A percentile compares a stretch with the other conserved stretches of the same genome.
phyloP scores from a whole-genome alignment of 1,140 invertebrate genomes.

The Mya arenaria region DNA sequence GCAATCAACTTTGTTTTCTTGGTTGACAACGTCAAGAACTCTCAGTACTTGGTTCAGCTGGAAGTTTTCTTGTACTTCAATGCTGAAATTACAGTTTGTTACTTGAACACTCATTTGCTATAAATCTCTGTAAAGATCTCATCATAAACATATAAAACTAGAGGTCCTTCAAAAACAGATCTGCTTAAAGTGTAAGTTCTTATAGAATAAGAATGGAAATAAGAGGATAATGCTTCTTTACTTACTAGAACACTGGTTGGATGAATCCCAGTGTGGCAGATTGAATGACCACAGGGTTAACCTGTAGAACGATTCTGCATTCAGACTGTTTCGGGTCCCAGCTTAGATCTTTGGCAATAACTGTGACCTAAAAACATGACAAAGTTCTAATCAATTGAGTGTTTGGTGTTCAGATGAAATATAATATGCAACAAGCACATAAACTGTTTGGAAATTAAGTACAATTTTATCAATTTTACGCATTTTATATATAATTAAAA shows the following conservation, averaged over 20 bases:
- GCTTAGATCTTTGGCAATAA: slow-evolving; percentile 32
- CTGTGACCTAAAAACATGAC: slow-evolving; percentile 34
- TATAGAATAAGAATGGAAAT: too few species aligned
- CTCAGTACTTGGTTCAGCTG: neutral
- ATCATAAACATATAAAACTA: neutral
- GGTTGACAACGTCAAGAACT: slow-evolving; percentile 43
- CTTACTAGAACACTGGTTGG: slow-evolving; percentile 27
- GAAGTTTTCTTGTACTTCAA: slow-evolving; percentile 5
- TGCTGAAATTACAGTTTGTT: slow-evolving; percentile 17
- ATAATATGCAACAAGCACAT: too few species aligned
- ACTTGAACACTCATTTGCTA: neutral
- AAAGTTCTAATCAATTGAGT: too few species aligned
- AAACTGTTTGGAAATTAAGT: too few species aligned
- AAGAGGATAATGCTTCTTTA: too few species aligned
- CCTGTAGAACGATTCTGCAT: neutral
- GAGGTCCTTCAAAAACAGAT: too few species aligned
- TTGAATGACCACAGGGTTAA: neutral
- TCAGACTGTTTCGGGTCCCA: slow-evolving; percentile 28
- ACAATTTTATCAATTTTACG: too few species aligned
- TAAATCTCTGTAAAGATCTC: neutral
- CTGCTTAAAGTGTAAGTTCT: too few species aligned
- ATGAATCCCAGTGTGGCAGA: slow-evolving; percentile 27
- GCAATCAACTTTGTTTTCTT: slow-evolving; percentile 13
- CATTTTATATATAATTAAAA: too few species aligned
- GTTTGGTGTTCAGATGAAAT: too few species aligned